Percentiles rank a stretch among this genome's conserved stretches.
Evolutionary conservation across 2,113 vertebrate genomes (phyloP).

Genomic region (Perccottus glenii): DNA sequence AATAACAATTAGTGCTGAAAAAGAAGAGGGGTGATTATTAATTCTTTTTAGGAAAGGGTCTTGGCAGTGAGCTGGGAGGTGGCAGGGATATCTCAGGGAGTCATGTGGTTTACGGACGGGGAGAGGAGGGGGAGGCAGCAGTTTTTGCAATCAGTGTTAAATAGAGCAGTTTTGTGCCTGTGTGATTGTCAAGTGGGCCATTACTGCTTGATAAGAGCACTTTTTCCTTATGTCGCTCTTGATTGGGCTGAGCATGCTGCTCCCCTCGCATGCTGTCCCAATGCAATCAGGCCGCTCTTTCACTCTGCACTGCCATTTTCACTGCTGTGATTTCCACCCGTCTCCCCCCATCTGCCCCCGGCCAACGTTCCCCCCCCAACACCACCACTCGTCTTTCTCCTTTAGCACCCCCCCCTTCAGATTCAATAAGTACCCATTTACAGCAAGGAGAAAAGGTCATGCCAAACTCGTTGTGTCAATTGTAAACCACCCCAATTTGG

Average conservation of each 20-base stretch:
- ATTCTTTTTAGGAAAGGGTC: constrained; percentile 91
- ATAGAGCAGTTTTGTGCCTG: constrained; percentile 94
- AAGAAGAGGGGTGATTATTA: constrained; percentile 89
- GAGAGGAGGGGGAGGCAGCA: constrained; percentile 80
- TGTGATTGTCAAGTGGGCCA: constrained; percentile 99
- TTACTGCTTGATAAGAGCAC: constrained; percentile 95
- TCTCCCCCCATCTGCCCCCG: constrained; percentile 41
- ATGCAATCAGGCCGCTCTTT: constrained; percentile 90
- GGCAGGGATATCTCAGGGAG: constrained; percentile 74
- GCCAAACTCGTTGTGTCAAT: constrained; percentile 73
- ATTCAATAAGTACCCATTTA: constrained; percentile 71
- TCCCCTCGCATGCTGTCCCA: constrained; percentile 80
- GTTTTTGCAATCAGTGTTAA: constrained; percentile 97
- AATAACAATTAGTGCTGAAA: constrained; percentile 92
- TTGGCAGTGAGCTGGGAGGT: constrained; percentile 85
- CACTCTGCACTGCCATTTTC: constrained; percentile 80
- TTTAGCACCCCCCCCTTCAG: constrained; percentile 44
- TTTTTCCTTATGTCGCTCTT: constrained; percentile 82
- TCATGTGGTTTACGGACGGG: constrained; percentile 87
- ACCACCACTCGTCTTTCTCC: not conserved
- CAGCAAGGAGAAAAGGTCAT: constrained; percentile 77
- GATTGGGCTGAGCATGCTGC: constrained; percentile 87
- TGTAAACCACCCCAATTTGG: constrained; percentile 74
- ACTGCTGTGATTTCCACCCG: constrained; percentile 83
- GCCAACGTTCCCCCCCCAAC: constrained; percentile 25